Conservation (phyloP, 1,140 invertebrate species). For the Drosophila gunungcola region DNA sequence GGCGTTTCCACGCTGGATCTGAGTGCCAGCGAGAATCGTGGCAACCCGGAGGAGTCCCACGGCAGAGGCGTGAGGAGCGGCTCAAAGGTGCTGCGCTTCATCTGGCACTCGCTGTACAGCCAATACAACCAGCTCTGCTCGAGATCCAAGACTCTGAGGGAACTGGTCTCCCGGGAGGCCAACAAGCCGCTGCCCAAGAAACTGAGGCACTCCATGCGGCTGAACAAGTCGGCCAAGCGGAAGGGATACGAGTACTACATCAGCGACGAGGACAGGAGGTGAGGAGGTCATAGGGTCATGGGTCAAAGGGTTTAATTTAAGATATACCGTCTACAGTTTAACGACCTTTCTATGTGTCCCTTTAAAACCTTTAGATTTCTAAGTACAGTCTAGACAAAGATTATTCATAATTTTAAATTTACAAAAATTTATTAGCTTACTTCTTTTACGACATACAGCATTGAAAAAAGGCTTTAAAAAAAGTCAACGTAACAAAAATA, state of each 20-base stretch:
- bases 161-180: conserved; percentile 69
- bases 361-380: too few species aligned
- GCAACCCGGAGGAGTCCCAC: background rate
- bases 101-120: conserved; percentile 75
- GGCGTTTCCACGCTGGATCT: conserved; percentile 70
- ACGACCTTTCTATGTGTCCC: too few species aligned
- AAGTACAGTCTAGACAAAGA: too few species aligned
- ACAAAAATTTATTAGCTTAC: too few species aligned
- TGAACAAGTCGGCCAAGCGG: conserved; percentile 84
- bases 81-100: conserved; percentile 71
- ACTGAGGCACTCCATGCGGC: conserved; percentile 70
- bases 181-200: conserved; percentile 81
- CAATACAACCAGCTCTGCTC: conserved; percentile 71
- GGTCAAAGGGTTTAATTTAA: too few species aligned
- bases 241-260: conserved; percentile 86
- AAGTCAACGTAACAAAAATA: too few species aligned
- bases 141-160: conserved; percentile 62
- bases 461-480: too few species aligned
- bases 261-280: conserved; percentile 87
- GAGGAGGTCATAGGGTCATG: conserved; percentile 11
- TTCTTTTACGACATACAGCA: too few species aligned
- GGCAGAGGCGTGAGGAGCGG: conserved; percentile 42
- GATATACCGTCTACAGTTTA: too few species aligned
- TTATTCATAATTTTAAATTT: too few species aligned
- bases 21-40: conserved; percentile 30